Evolutionary conservation across 1,140 invertebrate genomes (phyloP).

Genomic region (Paralvinella palmiformis): DNA sequence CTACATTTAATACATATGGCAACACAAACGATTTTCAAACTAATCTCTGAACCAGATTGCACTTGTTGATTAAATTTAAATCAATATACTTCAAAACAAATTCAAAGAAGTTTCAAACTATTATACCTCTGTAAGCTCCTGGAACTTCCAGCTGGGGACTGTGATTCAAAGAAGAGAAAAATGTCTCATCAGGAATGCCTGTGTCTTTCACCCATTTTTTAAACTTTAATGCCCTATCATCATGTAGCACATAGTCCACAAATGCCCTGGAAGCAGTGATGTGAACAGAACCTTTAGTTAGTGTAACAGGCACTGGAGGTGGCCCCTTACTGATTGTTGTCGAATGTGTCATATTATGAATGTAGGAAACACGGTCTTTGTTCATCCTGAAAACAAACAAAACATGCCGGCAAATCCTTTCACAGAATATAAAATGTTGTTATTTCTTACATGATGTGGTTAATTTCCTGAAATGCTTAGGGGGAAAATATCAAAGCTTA

Average conservation of each 20-base stretch:
- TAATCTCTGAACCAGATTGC: no score
- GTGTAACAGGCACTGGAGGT: neutral
- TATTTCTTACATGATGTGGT: neutral
- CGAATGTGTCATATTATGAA: neutral
- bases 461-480: neutral
- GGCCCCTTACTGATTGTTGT: neutral
- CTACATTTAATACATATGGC: no score
- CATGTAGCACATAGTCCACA: constrained; percentile 16
- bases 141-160: constrained; percentile 20
- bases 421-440: neutral
- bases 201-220: constrained; percentile 16
- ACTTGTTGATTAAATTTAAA: no score
- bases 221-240: constrained; percentile 9
- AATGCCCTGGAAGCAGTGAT: constrained; percentile 11
- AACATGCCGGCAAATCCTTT: no score
- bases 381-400: neutral
- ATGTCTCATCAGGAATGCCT: constrained; percentile 23
- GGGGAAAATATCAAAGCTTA: neutral
- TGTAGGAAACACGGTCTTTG: neutral
- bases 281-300: constrained; percentile 18
- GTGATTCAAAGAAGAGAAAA: constrained; percentile 23
- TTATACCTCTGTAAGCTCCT: constrained; percentile 14
- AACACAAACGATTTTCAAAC: no score
- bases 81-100: no score
- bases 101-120: no score